phyloP scores from a whole-genome alignment of 2,888 invertebrate genomes.

The Lymantria monacha region DNA sequence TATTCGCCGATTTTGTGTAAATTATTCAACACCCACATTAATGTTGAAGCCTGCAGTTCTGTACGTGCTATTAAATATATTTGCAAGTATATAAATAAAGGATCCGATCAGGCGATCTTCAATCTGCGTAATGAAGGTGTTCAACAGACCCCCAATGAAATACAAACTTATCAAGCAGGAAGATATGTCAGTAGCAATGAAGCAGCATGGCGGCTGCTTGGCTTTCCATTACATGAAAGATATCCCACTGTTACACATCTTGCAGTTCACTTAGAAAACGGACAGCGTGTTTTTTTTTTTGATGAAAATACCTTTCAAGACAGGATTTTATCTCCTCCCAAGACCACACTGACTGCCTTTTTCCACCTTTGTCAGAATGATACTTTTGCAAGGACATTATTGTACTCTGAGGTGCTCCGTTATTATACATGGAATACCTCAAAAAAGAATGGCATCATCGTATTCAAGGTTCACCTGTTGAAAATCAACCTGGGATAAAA shows the following conservation, averaged over 20 bases:
- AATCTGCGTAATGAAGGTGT: slow-evolving; percentile 19
- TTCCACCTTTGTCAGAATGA: slow-evolving; percentile 1
- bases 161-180: slow-evolving; percentile 14
- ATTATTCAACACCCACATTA: slow-evolving; percentile 16
- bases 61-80: slow-evolving; percentile 10
- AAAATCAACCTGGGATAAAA: slow-evolving; percentile 21
- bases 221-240: slow-evolving; percentile 14
- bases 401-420: slow-evolving; percentile 1
- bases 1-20: slow-evolving; percentile 11
- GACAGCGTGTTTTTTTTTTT: slow-evolving; percentile 5
- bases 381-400: slow-evolving; percentile 2
- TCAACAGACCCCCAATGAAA: slow-evolving; percentile 11
- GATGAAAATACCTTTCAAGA: slow-evolving; percentile 6
- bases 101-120: slow-evolving; percentile 10
- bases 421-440: slow-evolving; percentile 4
- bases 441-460: slow-evolving; percentile 19
- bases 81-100: slow-evolving; percentile 18
- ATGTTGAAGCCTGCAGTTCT: slow-evolving; percentile 14
- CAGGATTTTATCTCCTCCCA: background rate
- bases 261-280: slow-evolving; percentile 17
- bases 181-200: slow-evolving; percentile 7
- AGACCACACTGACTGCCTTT: slow-evolving; percentile 1
- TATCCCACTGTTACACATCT: slow-evolving; percentile 13
- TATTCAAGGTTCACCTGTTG: slow-evolving; percentile 23
- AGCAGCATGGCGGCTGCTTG: slow-evolving; percentile 13